Evolutionary conservation across 2,113 vertebrate species (phyloP), one percentile per base, ranked within the genome.

Genomic region (Paedocypris sp.): DNA sequence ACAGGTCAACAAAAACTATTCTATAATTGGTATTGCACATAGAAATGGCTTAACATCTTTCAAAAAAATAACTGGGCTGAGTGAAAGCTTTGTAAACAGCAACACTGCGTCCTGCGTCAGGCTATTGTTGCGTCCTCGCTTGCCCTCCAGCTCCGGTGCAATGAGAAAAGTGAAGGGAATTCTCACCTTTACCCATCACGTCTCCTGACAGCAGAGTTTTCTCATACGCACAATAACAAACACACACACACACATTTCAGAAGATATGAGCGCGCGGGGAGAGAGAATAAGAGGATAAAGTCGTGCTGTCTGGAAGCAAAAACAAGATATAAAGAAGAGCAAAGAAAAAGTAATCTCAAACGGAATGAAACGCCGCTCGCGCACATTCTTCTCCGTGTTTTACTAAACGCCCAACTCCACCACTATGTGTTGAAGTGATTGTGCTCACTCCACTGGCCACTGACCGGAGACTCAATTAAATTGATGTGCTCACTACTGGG

Each of bases 391-490:
- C n/a, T n/a, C n/a, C n/a, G n/a, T n/a, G n/a, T n/a, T 57, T 41
- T 41, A 41, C n/a, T n/a, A 60, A 51, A 26, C 36, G 23, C 31
- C n/a, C 46, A 33, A 12, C 33, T 19, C 11, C n/a, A 41, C 8
- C 28, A 23, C 52, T 43, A 57, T 51, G 31, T 58, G 19, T 29
- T 60, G 31, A 45, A 56, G 60, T 60, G 61, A 65, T 43, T 47
- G 39, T 32, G 48, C 29, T 42, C 38, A 13, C 29, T 32, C 52
- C 59, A 66, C 60, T 48, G 36, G 22, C 43, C 3, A 16, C 50
- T 35, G 48, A 66, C 48, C 50, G 64, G 70, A 58, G 66, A 64
- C 71, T 73, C 66, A 54, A 73, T 66, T 64, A 71, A 73, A 36
- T 28, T 29, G 38, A 7, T 5, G 46, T 38, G 41, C 52, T 59